Percentiles rank a stretch among this genome's conserved stretches.
These are phyloP conservation scores for Vespertilio murinus DNA, from an alignment of 2,797 vertebrate species.

Conservation along the genomic window DNA sequence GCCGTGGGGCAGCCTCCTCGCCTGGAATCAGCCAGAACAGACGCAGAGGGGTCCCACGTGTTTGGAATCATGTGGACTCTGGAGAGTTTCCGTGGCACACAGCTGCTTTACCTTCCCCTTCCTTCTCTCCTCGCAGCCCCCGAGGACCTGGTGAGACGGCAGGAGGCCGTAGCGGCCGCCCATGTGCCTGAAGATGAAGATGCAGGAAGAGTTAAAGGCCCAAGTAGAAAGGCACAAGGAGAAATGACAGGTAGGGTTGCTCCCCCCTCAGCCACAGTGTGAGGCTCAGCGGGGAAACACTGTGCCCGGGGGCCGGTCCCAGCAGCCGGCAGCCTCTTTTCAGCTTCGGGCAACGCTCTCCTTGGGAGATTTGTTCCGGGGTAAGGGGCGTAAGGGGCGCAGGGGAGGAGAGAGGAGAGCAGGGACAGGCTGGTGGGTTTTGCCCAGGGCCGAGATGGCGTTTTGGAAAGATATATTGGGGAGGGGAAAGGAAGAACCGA, in stretches of 20 bases:
- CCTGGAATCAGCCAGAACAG: background rate
- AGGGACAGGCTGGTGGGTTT: too few relatives aligned
- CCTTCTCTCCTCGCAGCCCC: slow-evolving; percentile 77
- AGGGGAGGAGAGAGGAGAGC: too few relatives aligned
- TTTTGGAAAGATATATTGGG: too few relatives aligned
- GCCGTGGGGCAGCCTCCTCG: background rate
- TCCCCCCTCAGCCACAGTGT: too few relatives aligned
- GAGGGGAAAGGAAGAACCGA: background rate
- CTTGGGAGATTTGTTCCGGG: too few relatives aligned
- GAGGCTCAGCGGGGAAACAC: too few relatives aligned
- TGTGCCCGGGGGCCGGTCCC: too few relatives aligned
- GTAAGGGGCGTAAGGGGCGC: too few relatives aligned
- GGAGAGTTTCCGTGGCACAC: background rate
- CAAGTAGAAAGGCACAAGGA: slow-evolving; percentile 92
- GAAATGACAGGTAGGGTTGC: slow-evolving; percentile 80
- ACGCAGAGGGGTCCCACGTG: background rate
- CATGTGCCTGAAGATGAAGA: slow-evolving; percentile 86
- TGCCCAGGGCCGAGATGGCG: too few relatives aligned
- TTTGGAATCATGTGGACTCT: background rate
- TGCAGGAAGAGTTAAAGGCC: slow-evolving; percentile 93
- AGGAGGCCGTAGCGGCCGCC: slow-evolving; percentile 92
- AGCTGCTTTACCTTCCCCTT: background rate
- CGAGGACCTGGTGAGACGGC: slow-evolving; percentile 86
- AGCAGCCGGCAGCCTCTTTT: too few relatives aligned
- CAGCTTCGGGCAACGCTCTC: too few relatives aligned